phyloP scores from a whole-genome alignment of 1,140 invertebrate genomes.

The Drosophila ambigua region DNA sequence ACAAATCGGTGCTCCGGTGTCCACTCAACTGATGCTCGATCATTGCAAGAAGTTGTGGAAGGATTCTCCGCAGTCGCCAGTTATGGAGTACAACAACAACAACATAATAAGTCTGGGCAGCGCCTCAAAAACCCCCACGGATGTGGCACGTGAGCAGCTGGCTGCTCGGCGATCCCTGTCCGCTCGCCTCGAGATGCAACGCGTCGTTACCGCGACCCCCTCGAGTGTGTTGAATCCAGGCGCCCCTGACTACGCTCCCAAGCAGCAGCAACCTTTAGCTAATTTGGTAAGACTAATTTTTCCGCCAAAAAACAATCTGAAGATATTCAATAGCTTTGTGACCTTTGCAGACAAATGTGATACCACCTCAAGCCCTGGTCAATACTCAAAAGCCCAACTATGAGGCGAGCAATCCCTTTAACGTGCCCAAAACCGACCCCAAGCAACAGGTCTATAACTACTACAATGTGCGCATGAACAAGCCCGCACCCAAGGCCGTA shows the following conservation, averaged over 20 bases:
- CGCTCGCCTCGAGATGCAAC: slow-evolving; percentile 69
- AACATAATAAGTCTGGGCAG: slow-evolving; percentile 28
- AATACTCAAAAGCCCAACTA: slow-evolving; percentile 51
- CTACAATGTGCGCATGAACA: slow-evolving; percentile 68
- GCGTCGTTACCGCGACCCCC: slow-evolving; percentile 33
- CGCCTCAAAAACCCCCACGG: slow-evolving; percentile 54
- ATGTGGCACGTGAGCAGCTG: slow-evolving; percentile 66
- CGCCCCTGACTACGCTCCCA: slow-evolving; percentile 29
- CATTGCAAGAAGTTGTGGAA: slow-evolving; percentile 76
- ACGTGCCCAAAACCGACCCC: slow-evolving; percentile 57
- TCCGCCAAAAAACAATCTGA: background rate
- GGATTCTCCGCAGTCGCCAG: slow-evolving; percentile 34
- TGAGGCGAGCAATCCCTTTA: slow-evolving; percentile 39
- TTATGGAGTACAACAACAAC: slow-evolving; percentile 59
- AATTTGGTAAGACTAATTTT: slow-evolving; percentile 53
- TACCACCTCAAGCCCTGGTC: slow-evolving; percentile 32
- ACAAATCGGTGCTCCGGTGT: slow-evolving; percentile 68
- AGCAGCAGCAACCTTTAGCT: slow-evolving; percentile 37
- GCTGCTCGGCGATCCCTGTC: slow-evolving; percentile 59
- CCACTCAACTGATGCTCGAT: slow-evolving; percentile 66
- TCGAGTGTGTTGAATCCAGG: slow-evolving; percentile 35
- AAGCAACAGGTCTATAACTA: slow-evolving; percentile 53
- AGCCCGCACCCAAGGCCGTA: slow-evolving; percentile 7
- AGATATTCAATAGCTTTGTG: background rate
- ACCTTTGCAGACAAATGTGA: slow-evolving; percentile 61